Base-by-base conservation (phyloP, 2,888 invertebrate species). In the Gasteruption jaculator region DNA sequence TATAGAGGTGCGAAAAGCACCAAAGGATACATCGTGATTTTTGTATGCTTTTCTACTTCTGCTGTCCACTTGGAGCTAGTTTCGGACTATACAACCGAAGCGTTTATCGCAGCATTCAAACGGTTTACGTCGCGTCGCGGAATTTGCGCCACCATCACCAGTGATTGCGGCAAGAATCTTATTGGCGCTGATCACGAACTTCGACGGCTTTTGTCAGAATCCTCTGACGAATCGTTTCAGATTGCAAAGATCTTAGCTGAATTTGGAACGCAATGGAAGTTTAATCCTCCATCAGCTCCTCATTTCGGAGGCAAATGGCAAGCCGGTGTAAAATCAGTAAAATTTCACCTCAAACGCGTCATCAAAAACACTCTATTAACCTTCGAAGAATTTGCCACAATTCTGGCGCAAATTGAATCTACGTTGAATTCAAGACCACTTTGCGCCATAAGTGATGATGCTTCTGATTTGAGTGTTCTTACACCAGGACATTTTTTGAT, bases 281-380 rank as follows among this genome's bases (percentile, higher is more conserved):
- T 66, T 39, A 59, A 53, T 12, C 63, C 64, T 3, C 58, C 63
- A 4, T 38, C 40, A 19, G 51, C 59, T 4, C 60, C 63, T 2
- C 58, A 68, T 33, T 58, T 60, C 26, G 61, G 65, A 2, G 63
- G 63, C 2, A 33, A 63, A 2, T 66, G 62, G 58, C 63, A 68
- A 40, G 56, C 60, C 1, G 57, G 54, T 3, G 59, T 68, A 0
- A 63, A 64, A 30, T 54, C 54, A 0, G 41, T 56, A 1, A 70
- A 67, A 45, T 50, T 45, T 41, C 62, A 64, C 43, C 27, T 66
- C 1, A 48, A 48, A 11, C 38, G 58, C 11, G 44, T 58, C 1
- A 26, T 63, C 2, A 56, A 57, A 0, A 11, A n/a, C 11, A 5
- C 6, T 6, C 6, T 6, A 6, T 6, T 29, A 14, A 11, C 6